A percentile compares a stretch with the other conserved stretches of the same genome.
Evolutionary conservation across 2,888 invertebrate genomes (phyloP).

Genomic region (Exocentrus adspersus): DNA sequence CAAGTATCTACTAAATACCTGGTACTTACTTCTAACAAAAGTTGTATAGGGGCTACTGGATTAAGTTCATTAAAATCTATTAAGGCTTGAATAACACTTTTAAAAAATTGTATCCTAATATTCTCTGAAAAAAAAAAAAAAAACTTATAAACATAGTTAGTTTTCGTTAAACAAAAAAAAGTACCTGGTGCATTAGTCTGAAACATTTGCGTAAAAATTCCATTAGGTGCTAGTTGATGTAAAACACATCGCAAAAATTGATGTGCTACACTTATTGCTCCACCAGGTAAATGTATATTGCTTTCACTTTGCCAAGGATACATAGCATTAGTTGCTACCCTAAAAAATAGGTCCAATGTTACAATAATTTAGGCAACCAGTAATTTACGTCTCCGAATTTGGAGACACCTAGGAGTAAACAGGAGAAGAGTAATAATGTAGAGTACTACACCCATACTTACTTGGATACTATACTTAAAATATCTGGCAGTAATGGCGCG

Average conservation of each 20-base stretch:
- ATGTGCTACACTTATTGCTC: constrained; percentile 94
- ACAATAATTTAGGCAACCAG: background rate
- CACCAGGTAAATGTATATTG: constrained; percentile 90
- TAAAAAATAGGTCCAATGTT: constrained; percentile 53
- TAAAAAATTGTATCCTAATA: constrained; percentile 86
- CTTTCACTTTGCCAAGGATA: constrained; percentile 92
- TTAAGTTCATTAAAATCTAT: constrained; percentile 96
- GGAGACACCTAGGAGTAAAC: too few relatives aligned
- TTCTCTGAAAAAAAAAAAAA: constrained; percentile 66
- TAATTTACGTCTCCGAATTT: too few relatives aligned
- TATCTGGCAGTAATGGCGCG: constrained; percentile 92
- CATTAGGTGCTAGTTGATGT: constrained; percentile 96
- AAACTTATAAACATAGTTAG: too few relatives aligned
- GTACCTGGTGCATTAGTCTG: constrained; percentile 87
- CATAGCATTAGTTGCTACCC: constrained; percentile 79
- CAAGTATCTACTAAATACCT: constrained; percentile 7
- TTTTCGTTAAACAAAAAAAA: too few relatives aligned
- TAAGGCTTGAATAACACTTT: constrained; percentile 91
- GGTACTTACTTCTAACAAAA: constrained; percentile 79
- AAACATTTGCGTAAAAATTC: constrained; percentile 96
- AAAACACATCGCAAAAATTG: constrained; percentile 96
- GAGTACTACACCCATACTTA: too few relatives aligned
- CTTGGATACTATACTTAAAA: constrained; percentile 89
- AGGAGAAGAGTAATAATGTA: too few relatives aligned
- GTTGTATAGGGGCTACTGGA: constrained; percentile 92